Evolutionary conservation across 1,140 invertebrate genomes (phyloP), one percentile per base, ranked within the genome.

Genomic region (Parapsyche elsis): DNA sequence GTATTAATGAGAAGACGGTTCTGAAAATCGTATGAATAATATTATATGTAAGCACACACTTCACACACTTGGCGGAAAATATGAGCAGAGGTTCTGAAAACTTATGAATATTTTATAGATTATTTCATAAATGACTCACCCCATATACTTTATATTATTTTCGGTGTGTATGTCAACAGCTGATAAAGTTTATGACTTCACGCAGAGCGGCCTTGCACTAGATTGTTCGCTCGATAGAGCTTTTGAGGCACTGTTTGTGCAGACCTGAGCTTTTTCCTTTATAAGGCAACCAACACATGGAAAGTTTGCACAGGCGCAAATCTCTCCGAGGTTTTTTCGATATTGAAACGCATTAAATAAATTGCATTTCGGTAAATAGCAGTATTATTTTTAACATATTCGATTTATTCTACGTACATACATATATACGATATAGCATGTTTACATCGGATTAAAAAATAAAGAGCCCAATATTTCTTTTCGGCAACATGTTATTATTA

Each of bases 251-350:
- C 64, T 67, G 24, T 26, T 24, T 67, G 14, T 67, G 23, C 64
- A 67, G 64, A 67, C 23, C 24, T 26, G 21, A 67, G 44, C 10
- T 38, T 73, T 73, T 73, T 7, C 16, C 14, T 46, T 73, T 24
- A 24, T 24, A 73, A 38, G n/a, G 44, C 24, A 46, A 67, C 71
- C 38, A 73, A 73, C 38, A 73, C 71, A 46, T 7, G 16, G 38
- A 45, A 46, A 49, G 71, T 73, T 73, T 73, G 71, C 71, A 73
- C 71, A 73, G 71, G 71, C 71, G 71, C 71, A 46, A 73, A 73
- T 45, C 71, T 73, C 16, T 16, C 16, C 71, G 16, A 53, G 49
- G 49, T 10, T 53, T 12, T 53, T 14, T 12, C 10, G 1, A 38
- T 38, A 38, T 38, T 38, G 7, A 38, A 38, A 38, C 30, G 30